Conservation (phyloP, 2,888 invertebrate species). For the Andrena bicolor region DNA sequence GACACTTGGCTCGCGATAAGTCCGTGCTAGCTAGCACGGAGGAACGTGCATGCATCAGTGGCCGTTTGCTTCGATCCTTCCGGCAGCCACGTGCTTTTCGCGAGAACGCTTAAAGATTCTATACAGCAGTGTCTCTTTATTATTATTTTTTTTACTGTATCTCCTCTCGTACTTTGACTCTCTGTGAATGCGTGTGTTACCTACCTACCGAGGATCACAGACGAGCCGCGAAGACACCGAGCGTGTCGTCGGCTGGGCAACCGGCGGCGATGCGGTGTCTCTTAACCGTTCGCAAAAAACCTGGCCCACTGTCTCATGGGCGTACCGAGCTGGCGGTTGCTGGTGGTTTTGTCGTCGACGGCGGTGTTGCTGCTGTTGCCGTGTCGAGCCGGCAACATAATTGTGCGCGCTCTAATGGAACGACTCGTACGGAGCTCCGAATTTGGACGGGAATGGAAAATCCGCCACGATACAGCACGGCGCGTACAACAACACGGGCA, state of each 20-base stretch:
- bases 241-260: slow-evolving; percentile 3
- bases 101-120: background rate
- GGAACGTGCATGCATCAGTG: background rate
- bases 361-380: slow-evolving; percentile 51
- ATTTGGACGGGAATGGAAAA: slow-evolving; percentile 34
- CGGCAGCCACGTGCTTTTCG: slow-evolving; percentile 26
- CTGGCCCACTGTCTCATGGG: slow-evolving; percentile 52
- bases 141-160: background rate
- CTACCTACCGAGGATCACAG: slow-evolving; percentile 54
- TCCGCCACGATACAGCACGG: slow-evolving; percentile 15
- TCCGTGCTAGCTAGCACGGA: background rate
- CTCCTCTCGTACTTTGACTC: background rate
- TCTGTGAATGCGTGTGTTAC: slow-evolving; percentile 22
- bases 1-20: background rate
- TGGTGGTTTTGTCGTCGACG: slow-evolving; percentile 23
- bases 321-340: slow-evolving; percentile 19
- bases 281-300: slow-evolving; percentile 75
- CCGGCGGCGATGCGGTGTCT: slow-evolving; percentile 1
- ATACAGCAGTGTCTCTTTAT: slow-evolving; percentile 1
- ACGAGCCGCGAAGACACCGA: slow-evolving; percentile 35
- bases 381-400: slow-evolving; percentile 65
- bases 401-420: slow-evolving; percentile 55
- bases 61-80: slow-evolving; percentile 6
- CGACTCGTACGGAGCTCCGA: slow-evolving; percentile 36
- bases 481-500: slow-evolving; percentile 32